Base-by-base conservation (phyloP, 2,113 vertebrate genomes). In the Delphinapterus leucas region DNA sequence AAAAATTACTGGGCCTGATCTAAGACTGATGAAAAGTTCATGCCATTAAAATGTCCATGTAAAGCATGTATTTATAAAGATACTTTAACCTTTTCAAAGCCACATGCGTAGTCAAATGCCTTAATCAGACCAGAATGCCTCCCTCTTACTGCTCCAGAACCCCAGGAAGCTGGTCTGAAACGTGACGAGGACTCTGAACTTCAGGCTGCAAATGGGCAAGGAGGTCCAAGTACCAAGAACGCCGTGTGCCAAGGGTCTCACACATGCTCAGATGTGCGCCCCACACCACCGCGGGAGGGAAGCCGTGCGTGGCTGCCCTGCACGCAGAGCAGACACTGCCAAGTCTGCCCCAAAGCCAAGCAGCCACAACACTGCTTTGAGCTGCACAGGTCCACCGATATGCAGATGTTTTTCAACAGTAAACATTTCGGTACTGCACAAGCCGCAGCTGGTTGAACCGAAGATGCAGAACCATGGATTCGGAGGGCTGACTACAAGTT, bases 241-340 rank as follows among this genome's bases (percentile, higher is more conserved):
- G 28, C 26, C 26, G 12, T 0, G 26, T 12, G 60, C 63, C 14
- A 10, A 33, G 4, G 33, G 33, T 15, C 10, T 53, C 47, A 12
- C n/a, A 0, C 4, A 6, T 0, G 3, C 11, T 21, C 49, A 20
- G n/a, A 7, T 1, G 1, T 2, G 6, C 10, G 10, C n/a, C 25
- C 20, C 31, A 15, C 6, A 0, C 60, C 44, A 25, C 2, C 1
- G 23, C 2, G 2, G 41, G 21, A 58, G 1, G 53, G 14, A 61
- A 38, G 15, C 55, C 23, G 1, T 18, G 53, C 8, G 15, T 8
- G 13, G 14, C 36, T 21, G 6, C 55, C 33, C 70, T 17, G 26
- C 58, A 10, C 17, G 36, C 8, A 1, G 25, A 33, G 73, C 10
- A 31, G 17, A 21, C 31, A 2, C 60, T 15, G 12, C 17, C 10